phyloP scores from a whole-genome alignment of 2,888 invertebrate genomes.

The Andrena praecox region DNA sequence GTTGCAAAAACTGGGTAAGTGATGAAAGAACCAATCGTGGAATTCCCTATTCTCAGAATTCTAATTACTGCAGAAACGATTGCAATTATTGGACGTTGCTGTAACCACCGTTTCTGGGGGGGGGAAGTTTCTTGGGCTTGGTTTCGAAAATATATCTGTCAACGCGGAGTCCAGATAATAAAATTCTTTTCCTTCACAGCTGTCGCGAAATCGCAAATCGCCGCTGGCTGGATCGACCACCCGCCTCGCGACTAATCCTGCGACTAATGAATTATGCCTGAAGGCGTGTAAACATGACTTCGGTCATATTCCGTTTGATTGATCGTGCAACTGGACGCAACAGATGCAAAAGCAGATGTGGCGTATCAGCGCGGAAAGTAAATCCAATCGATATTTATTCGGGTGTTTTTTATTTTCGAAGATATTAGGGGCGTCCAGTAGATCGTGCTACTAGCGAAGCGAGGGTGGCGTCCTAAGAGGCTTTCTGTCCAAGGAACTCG shows the following conservation, averaged over 20 bases:
- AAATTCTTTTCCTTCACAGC: conserved; percentile 67
- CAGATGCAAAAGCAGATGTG: conserved; percentile 34
- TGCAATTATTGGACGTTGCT: background rate
- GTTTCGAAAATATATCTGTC: background rate
- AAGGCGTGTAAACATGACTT: conserved; percentile 33
- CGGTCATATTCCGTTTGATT: conserved; percentile 35
- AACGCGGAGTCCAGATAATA: background rate
- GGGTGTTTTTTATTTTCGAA: background rate
- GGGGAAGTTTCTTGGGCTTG: no score
- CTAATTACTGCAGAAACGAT: background rate
- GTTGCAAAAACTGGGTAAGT: conserved; percentile 16
- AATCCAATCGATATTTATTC: background rate
- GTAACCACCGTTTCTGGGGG: no score
- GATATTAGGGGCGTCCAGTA: no score
- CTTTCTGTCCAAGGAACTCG: no score
- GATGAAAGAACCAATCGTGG: background rate
- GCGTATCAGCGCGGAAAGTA: background rate
- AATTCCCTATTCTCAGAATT: background rate
- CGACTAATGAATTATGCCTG: conserved; percentile 59
- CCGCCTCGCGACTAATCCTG: conserved; percentile 57
- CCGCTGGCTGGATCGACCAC: conserved; percentile 63
- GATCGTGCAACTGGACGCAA: conserved; percentile 25
- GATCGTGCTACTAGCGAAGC: no score
- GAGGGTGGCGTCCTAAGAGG: no score
- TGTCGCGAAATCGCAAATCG: conserved; percentile 72